These are phyloP conservation scores for Drosophila putrida DNA, from an alignment of 2,888 invertebrate species.

Conservation along the genomic window DNA sequence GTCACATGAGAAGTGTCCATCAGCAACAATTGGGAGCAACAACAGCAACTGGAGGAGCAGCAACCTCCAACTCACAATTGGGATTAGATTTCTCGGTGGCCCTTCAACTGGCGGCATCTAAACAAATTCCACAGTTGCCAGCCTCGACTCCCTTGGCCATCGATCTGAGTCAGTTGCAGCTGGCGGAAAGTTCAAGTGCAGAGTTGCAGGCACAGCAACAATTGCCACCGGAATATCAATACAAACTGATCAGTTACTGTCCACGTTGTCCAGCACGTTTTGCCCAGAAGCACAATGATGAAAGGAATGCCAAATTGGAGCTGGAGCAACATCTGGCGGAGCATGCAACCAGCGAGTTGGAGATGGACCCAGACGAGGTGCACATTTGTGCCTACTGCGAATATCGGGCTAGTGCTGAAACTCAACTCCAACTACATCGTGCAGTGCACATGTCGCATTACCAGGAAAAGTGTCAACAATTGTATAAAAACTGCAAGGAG, in stretches of 20 bases:
- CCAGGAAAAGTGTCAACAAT: slow-evolving; percentile 90
- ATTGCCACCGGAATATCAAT: slow-evolving; percentile 76
- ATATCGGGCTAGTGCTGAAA: slow-evolving; percentile 90
- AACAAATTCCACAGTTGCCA: slow-evolving; percentile 80
- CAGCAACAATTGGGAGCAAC: slow-evolving; percentile 52
- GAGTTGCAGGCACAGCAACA: slow-evolving; percentile 36
- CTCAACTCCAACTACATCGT: slow-evolving; percentile 89
- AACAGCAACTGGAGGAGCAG: slow-evolving; percentile 14
- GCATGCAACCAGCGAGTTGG: slow-evolving; percentile 55
- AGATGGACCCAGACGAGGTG: slow-evolving; percentile 34
- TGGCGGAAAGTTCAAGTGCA: slow-evolving; percentile 34
- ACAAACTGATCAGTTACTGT: slow-evolving; percentile 89
- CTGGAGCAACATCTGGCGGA: slow-evolving; percentile 89
- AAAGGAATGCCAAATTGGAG: slow-evolving; percentile 89
- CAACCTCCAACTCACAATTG: slow-evolving; percentile 4
- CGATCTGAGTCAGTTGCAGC: slow-evolving; percentile 73
- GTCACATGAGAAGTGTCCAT: slow-evolving; percentile 90
- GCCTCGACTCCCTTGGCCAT: slow-evolving; percentile 71
- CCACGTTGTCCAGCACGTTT: slow-evolving; percentile 92
- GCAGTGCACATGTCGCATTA: slow-evolving; percentile 92
- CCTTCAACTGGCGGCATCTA: slow-evolving; percentile 78
- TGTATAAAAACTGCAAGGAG: slow-evolving; percentile 88
- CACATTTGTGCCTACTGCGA: slow-evolving; percentile 92
- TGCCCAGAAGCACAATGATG: slow-evolving; percentile 86
- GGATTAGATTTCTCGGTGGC: slow-evolving; percentile 76